Base-by-base conservation (phyloP, 2,113 vertebrate species). In the Marmota monax region DNA sequence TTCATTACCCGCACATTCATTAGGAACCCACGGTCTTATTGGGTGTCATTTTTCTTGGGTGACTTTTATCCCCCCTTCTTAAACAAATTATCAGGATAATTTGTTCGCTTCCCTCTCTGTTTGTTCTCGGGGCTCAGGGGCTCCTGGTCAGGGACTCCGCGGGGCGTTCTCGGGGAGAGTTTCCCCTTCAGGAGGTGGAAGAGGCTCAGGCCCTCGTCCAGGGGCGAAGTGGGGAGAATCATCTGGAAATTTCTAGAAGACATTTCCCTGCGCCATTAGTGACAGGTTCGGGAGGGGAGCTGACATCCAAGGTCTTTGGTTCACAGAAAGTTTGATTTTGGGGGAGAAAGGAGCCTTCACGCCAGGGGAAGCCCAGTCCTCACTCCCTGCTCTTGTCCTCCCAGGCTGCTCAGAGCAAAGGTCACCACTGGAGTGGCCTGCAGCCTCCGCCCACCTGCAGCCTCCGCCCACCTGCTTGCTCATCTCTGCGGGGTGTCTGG, bases 1-100 rank as follows among this genome's bases (percentile, higher is more conserved):
- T 99, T 99, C 99, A 99, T 99, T 99, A 99, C 98, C 97, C 98
- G 97, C 99, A 99, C 99, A 99, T 99, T 99, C 99, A 99, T 99
- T 99, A 99, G 99, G 98, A 99, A 98, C 98, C 97, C 98, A 96
- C 96, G 77, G 90, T 97, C 98, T 98, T 97, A 97, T 94, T 97
- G 98, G 98, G 96, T 94, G 98, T 98, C 98, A 98, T 98, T 98
- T 98, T 98, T 98, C 98, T 98, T 97, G 98, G 98, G 98, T 97
- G 98, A 98, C 96, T 98, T 48, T 97, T 96, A 13, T 97, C 97
- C 97, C 97, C 11, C 76, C 97, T 96, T 87, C 95, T 93, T 95
- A 95, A 97, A 95, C 97, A 96, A 98, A 99, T 98, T 98, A 98
- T 98, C 32, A 11, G 98, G 96, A 97, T 98, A 98, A 98, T 98